Base-by-base conservation (phyloP, 2,797 vertebrate species). In the Sebastes variabilis region DNA sequence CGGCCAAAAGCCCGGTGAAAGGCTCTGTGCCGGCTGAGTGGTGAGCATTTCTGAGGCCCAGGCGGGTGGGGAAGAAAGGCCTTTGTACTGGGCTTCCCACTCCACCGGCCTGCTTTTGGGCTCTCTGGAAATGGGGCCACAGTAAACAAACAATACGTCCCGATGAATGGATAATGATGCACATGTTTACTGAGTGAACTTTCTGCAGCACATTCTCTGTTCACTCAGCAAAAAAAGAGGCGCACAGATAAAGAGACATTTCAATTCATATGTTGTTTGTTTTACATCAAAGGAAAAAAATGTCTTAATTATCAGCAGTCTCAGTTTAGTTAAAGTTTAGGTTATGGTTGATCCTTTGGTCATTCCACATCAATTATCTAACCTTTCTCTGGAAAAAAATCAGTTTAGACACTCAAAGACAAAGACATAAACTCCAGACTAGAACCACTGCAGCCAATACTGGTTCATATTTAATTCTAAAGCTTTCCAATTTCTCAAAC, bases 111-210 rank as follows among this genome's bases (percentile, higher is more conserved):
- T 95, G 85, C 91, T 93, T 93, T 95, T 92, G 92, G 96, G 94
- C 92, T 96, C 94, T 95, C 94, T 96, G 90, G 95, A 96, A 96
- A 96, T 94, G 96, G 95, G 96, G 94, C 95, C 95, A 97, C 96
- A 95, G 96, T 97, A 97, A 96, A 96, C 93, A 96, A 97, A 98
- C 97, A 98, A 98, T 98, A 94, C 90, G 59, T 90, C 88, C 91
- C 82, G 75, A 94, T 96, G 87, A 95, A 97, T 96, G 94, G 95
- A 95, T 95, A 96, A 95, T 96, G 96, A 96, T 95, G 95, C 94
- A 94, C 96, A 96, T 96, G 95, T 94, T 96, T 96, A 93, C 96
- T 93, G 93, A 96, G 87, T 88, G 94, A 95, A 94, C 94, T 93
- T 91, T 93, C 87, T 92, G 32, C 60, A 91, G 82, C 84, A 83